Base-by-base conservation (phyloP, 2,888 invertebrate genomes). In the Cheilosia vulpina region DNA sequence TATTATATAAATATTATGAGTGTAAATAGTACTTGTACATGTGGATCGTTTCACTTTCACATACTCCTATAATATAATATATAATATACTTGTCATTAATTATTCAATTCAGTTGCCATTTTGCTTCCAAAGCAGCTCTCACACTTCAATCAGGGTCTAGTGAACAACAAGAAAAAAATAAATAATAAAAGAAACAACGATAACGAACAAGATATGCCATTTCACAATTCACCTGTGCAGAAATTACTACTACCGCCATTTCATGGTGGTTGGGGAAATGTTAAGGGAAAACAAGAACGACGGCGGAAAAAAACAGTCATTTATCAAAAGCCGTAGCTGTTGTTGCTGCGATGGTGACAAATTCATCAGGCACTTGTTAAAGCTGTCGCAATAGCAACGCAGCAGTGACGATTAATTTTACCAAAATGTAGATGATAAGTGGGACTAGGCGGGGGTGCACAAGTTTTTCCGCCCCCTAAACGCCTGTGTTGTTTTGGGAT, bases 331-430 rank as follows among this genome's bases (percentile, higher is more conserved):
- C 45, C 62, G 76, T 77, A 77, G 85, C 85, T 66, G 65, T 63
- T 63, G 68, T 72, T 58, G 57, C 71, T 72, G 63, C 52, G 71
- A 81, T 85, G 81, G 85, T 85, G 85, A 85, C 81, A 85, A 85
- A 85, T 85, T 85, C 85, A 85, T 85, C 81, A 85, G 66, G 81
- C 66, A 81, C 81, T 85, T 85, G 85, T 81, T 80, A 85, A 21
- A 68, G 63, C 72, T 72, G 81, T 81, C 72, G 72, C 81, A 76
- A 75, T 65, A 81, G 52, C 63, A 85, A 62, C 81, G 72, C 72
- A 81, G 68, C 76, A 52, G 60, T 72, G 71, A 75, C 84, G 75
- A 85, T 81, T 81, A 76, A 81, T 85, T 81, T 80, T 72, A 47
- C 55, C 71, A 57, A 13, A 27, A 15, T 17, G 45, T n/a, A 34